phyloP scores from a whole-genome alignment of 2,888 invertebrate genomes.

The Plebejus anna region DNA sequence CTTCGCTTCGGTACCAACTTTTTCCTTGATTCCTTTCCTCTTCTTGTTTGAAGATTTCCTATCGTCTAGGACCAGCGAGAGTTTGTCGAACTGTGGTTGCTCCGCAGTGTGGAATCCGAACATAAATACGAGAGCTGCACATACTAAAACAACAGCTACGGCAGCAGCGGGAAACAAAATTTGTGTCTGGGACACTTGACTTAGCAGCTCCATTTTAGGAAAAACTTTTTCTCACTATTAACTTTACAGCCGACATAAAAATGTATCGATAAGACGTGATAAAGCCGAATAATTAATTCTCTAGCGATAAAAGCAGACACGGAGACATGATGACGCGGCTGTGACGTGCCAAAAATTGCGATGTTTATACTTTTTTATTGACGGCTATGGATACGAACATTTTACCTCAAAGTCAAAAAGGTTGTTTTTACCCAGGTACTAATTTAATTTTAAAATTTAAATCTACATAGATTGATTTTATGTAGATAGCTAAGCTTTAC shows the following conservation, averaged over 20 bases:
- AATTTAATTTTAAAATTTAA: too few relatives aligned
- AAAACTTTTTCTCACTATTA: constrained; percentile 53
- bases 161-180: constrained; percentile 78
- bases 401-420: neutral
- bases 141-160: constrained; percentile 83
- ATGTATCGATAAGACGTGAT: constrained; percentile 70
- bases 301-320: constrained; percentile 77
- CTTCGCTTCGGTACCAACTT: constrained; percentile 66
- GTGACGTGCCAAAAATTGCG: constrained; percentile 81
- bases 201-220: constrained; percentile 80
- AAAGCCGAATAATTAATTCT: constrained; percentile 74
- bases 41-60: constrained; percentile 85
- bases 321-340: constrained; percentile 84
- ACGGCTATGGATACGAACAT: neutral
- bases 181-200: constrained; percentile 79
- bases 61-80: constrained; percentile 82
- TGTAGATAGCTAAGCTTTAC: too few relatives aligned
- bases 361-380: constrained; percentile 30
- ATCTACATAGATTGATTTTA: too few relatives aligned
- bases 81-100: constrained; percentile 89
- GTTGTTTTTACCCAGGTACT: too few relatives aligned
- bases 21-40: constrained; percentile 83
- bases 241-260: constrained; percentile 70
- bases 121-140: constrained; percentile 86
- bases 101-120: constrained; percentile 90